Percentiles rank a stretch among this genome's conserved stretches.
Evolutionary conservation across 2,113 vertebrate genomes (phyloP).

Genomic region (Patagioenas fasciata): DNA sequence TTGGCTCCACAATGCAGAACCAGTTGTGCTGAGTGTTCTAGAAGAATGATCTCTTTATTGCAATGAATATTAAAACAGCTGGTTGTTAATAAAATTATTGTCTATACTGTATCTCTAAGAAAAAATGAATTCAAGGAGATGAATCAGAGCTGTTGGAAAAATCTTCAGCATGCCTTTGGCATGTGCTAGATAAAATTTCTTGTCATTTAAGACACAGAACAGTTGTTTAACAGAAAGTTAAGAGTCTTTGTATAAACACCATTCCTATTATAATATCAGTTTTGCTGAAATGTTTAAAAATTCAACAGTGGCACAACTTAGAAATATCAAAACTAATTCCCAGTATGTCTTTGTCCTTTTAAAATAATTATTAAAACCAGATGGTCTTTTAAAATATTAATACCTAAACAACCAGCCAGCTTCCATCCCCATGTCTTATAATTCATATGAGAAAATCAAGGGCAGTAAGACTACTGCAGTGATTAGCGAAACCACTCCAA

Average conservation of each 20-base stretch:
- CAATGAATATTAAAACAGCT: slow-evolving; percentile 38
- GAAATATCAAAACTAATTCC: background rate
- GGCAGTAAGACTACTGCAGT: background rate
- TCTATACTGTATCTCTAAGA: background rate
- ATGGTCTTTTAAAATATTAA: background rate
- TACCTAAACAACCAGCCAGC: background rate
- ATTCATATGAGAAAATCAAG: background rate
- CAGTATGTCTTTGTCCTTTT: background rate
- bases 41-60: slow-evolving; percentile 33
- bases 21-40: slow-evolving; percentile 12
- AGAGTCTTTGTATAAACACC: slow-evolving; percentile 31
- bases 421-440: background rate
- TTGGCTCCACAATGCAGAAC: slow-evolving; percentile 16
- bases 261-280: slow-evolving; percentile 7
- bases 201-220: slow-evolving; percentile 52
- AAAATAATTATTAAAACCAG: background rate
- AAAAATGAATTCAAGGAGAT: slow-evolving; percentile 36
- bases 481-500: background rate
- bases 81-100: slow-evolving; percentile 28
- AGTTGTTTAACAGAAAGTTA: slow-evolving; percentile 67
- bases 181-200: slow-evolving; percentile 50
- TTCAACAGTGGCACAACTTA: background rate
- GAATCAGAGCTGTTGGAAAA: slow-evolving; percentile 48
- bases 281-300: slow-evolving; percentile 41
- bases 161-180: slow-evolving; percentile 46